Base-by-base conservation (phyloP, 2,888 invertebrate species). In the Halictus ligatus region DNA sequence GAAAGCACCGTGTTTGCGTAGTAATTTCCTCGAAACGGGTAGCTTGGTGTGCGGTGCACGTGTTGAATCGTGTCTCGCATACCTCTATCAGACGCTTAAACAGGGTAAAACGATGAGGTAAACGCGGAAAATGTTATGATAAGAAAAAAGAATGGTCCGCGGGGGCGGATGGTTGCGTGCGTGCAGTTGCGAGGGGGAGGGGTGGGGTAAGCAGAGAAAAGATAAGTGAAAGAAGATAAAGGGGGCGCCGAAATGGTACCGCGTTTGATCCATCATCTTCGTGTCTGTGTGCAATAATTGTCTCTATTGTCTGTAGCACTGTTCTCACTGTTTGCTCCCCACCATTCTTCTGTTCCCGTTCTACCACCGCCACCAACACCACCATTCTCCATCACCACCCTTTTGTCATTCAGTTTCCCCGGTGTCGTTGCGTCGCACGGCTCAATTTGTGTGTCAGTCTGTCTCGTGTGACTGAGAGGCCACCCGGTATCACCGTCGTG, bases 241-340 rank as follows among this genome's bases (percentile, higher is more conserved):
- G 75, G 78, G 73, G 85, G 75, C 85, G 85, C 88, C 86, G 81
- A 90, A 88, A 90, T 89, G 87, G 87, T 83, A 84, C 81, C 86
- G 87, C 90, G 89, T 90, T 89, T 90, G 91, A 91, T 91, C 89
- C 86, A 88, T 92, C 91, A 91, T 92, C 92, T 88, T 82, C 84
- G 85, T 75, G 84, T 86, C 87, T 88, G 89, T 82, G 88, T 90
- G 89, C 87, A 91, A 91, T 92, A 92, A 92, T 92, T 92, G 91
- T 90, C 89, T 88, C 89, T 88, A 89, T 90, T 89, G 91, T 91
- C 87, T 78, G 83, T 79, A 72, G 58, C 79, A 77, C 76, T 78
- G 85, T 82, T 87, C 82, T 87, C 87, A 40, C 85, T 84, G 85
- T 87, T 92, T 90, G 87, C 88, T 82, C 25, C 75, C 79, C 74